These are phyloP conservation scores for Brevipalpus yothersi DNA, from an alignment of 1,140 invertebrate genomes.

Conservation along the genomic window DNA sequence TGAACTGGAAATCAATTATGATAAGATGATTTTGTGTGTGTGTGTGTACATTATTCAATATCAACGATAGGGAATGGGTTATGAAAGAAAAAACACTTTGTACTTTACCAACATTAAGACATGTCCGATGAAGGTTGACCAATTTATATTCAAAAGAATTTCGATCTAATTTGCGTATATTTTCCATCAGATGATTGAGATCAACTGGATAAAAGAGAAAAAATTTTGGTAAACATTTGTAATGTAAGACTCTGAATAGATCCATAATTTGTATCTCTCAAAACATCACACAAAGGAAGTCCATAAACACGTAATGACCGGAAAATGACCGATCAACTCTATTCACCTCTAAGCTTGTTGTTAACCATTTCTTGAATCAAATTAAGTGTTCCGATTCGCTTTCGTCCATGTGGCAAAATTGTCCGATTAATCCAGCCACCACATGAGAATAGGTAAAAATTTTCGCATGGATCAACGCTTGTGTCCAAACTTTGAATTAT, in stretches of 20 bases:
- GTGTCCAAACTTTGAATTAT: conserved; percentile 42
- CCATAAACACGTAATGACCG: too few species aligned
- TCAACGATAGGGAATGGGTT: background rate
- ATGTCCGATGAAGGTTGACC: background rate
- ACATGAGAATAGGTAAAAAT: conserved; percentile 56
- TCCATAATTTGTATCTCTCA: too few species aligned
- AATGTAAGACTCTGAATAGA: too few species aligned
- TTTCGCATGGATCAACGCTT: conserved; percentile 46
- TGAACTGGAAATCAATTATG: background rate
- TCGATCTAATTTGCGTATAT: background rate
- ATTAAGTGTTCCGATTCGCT: background rate
- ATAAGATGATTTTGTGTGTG: background rate
- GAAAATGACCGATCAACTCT: too few species aligned
- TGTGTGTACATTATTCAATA: background rate
- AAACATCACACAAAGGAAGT: too few species aligned
- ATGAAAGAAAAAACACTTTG: background rate
- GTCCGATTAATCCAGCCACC: conserved; percentile 33
- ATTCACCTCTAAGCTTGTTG: background rate
- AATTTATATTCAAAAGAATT: background rate
- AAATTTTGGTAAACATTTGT: too few species aligned
- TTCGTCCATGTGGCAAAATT: conserved; percentile 4
- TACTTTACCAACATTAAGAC: background rate
- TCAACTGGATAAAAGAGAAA: background rate
- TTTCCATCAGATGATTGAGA: background rate
- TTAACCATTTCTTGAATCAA: background rate